phyloP scores from a whole-genome alignment of 1,140 invertebrate genomes.

The Lordiphosa collinella region DNA sequence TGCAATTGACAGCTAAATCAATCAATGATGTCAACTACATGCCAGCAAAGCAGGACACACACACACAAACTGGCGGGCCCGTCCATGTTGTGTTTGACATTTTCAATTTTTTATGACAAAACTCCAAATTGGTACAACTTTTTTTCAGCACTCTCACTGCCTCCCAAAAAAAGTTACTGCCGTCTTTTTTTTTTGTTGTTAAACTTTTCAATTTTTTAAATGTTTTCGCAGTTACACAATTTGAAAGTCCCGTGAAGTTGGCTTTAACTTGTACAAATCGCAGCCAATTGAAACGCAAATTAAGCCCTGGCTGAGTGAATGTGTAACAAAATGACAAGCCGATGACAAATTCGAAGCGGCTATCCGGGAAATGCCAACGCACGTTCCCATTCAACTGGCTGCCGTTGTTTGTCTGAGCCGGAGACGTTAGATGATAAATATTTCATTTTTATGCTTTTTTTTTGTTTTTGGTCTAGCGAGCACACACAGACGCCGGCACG shows the following conservation, averaged over 20 bases:
- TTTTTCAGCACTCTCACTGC: conserved; percentile 14
- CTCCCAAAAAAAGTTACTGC: conserved; percentile 27
- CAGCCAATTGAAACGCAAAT: conserved; percentile 9
- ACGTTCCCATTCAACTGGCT: conserved; percentile 42
- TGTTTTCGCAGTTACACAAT: conserved; percentile 16
- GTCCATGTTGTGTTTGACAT: conserved; percentile 69
- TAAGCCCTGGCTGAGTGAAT: not conserved
- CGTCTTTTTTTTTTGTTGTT: conserved; percentile 29
- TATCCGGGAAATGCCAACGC: conserved; percentile 64
- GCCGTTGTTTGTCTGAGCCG: conserved; percentile 34
- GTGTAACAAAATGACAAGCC: conserved; percentile 30
- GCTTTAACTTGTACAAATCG: conserved; percentile 6
- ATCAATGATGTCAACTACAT: conserved; percentile 79
- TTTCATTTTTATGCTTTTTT: conserved; percentile 47
- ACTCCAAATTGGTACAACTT: conserved; percentile 68
- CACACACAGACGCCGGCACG: conserved; percentile 21
- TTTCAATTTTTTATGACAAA: conserved; percentile 77
- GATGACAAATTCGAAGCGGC: conserved; percentile 66
- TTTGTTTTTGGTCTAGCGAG: conserved; percentile 20
- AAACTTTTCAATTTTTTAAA: conserved; percentile 45
- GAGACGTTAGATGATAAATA: conserved; percentile 60
- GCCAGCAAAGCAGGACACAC: conserved; percentile 45
- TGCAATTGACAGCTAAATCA: conserved; percentile 79
- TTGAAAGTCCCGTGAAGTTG: conserved; percentile 14
- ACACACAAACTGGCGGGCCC: conserved; percentile 39